Evolutionary conservation across 2,888 invertebrate genomes (phyloP), one percentile per base, ranked within the genome.

Genomic region (Trachelus stipa): DNA sequence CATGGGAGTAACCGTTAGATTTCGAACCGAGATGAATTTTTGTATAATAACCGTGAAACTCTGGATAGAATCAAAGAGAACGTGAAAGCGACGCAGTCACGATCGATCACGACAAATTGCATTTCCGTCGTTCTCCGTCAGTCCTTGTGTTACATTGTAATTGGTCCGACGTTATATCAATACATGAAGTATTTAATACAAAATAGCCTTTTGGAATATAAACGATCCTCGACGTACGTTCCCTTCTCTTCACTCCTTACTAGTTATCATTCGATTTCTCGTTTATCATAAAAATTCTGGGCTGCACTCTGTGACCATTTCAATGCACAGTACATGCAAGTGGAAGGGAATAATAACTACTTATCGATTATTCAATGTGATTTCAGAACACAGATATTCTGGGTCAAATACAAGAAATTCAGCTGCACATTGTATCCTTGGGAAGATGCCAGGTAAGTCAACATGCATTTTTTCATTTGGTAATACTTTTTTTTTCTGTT

Each of bases 381-480:
- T 56, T 56, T 56, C 56, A 94, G 94, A 94, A 94, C 86, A 84
- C 90, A 71, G 92, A 92, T 78, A 86, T 94, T 69, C 93, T 93
- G 87, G 91, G 91, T 73, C 94, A 93, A 91, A 93, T 94, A 73
- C 92, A 92, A 86, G 93, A 94, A 85, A 93, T 94, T 81, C 94
- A 94, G 89, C 92, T 93, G 84, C 92, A 94, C 85, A 94, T 94
- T 78, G 91, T 94, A 82, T 90, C 92, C 12, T 92, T 94, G 87
- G 93, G 94, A 69, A 93, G 93, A 88, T 92, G 92, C 83, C 94
- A 94, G 92, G 94, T 94, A 92, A 92, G 92, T 91, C 77, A 73
- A 69, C 15, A 23, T 56, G 23, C 23, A 56, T 56, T 4, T 56
- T 23, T 56, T 56, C 40, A 56, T 23, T 56, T 56, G 23, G 40